Evolutionary conservation across 2,113 vertebrate genomes (phyloP), one percentile per base, ranked within the genome.

Genomic region (Maccullochella peelii): DNA sequence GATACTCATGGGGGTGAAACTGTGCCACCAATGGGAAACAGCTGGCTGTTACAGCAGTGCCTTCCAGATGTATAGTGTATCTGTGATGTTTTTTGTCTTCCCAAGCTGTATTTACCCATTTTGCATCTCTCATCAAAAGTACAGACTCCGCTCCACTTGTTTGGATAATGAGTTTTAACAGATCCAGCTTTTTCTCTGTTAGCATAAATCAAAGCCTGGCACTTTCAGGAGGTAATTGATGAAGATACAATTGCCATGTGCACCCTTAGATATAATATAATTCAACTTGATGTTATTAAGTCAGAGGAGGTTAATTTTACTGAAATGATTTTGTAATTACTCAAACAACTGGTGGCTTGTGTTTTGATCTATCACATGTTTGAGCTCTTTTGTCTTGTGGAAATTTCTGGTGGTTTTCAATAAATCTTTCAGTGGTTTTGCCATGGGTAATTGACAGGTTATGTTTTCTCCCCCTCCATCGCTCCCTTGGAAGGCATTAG

Each of bases 391-490:
- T 86, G 79, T 91, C 83, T 79, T 54, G 65, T 65, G 77, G 20
- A 86, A 67, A 73, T 82, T 86, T 77, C 74, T 7, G 21, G 33
- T 33, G 74, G 44, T 84, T 91, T 90, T 89, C 78, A 80, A 80
- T 91, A 63, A 88, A 89, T 86, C 84, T 86, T 88, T 86, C 62
- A 81, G 81, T 20, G 76, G 61, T 90, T 92, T 73, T 72, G 73
- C 86, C 18, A 38, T 14, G 18, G 79, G 85, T 92, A 92, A 93
- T 91, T 93, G 93, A 92, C 92, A 92, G 91, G 91, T 89, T 90
- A 79, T 92, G 92, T 91, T 92, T 90, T 87, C 77, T 82, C 73
- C 65, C 75, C 55, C 70, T 85, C 85, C 77, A 71, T 85, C 55
- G 54, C 89, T 92, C 82, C 86, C 83, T 65, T 50, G 86, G 68